These are phyloP conservation scores for Drosophila tropicalis DNA, from an alignment of 1,140 invertebrate genomes.

Conservation along the genomic window DNA sequence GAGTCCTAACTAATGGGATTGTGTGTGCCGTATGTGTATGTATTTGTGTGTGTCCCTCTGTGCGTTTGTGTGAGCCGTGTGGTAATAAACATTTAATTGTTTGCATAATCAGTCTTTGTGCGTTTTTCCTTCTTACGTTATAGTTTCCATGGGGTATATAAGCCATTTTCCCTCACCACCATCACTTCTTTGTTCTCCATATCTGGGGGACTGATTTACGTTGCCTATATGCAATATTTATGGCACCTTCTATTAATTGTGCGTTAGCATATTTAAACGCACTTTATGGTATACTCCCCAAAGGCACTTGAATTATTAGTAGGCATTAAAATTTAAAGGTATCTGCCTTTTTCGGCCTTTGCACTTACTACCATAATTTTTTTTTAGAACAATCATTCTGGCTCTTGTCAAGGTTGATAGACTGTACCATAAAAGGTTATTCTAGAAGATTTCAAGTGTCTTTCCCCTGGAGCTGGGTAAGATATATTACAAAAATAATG, in stretches of 20 bases:
- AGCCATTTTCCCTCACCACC: neutral
- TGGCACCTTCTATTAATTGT: constrained; percentile 79
- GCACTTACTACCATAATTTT: constrained; percentile 24
- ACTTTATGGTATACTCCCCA: constrained; percentile 30
- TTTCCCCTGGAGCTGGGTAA: too few species aligned
- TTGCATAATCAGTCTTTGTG: constrained; percentile 63
- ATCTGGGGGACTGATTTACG: constrained; percentile 62
- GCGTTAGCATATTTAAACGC: constrained; percentile 74
- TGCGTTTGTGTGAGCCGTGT: neutral
- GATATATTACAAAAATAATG: too few species aligned
- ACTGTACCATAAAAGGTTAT: constrained; percentile 20
- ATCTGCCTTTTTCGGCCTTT: constrained; percentile 5
- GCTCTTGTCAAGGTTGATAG: constrained; percentile 30
- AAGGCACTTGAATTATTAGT: constrained; percentile 68
- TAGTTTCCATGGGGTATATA: constrained; percentile 11
- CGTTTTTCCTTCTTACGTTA: neutral
- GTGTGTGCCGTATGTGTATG: constrained; percentile 3
- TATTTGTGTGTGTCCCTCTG: neutral
- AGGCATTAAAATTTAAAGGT: constrained; percentile 71
- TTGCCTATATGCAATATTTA: constrained; percentile 76
- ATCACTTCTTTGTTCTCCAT: neutral
- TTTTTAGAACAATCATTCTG: too few species aligned
- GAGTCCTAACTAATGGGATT: constrained; percentile 31
- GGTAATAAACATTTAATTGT: constrained; percentile 76
- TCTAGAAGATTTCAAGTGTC: too few species aligned